A percentile compares a stretch with the other conserved stretches of the same genome.
Evolutionary conservation across 2,797 vertebrate genomes (phyloP).

Genomic region (Corythornis leucogaster): DNA sequence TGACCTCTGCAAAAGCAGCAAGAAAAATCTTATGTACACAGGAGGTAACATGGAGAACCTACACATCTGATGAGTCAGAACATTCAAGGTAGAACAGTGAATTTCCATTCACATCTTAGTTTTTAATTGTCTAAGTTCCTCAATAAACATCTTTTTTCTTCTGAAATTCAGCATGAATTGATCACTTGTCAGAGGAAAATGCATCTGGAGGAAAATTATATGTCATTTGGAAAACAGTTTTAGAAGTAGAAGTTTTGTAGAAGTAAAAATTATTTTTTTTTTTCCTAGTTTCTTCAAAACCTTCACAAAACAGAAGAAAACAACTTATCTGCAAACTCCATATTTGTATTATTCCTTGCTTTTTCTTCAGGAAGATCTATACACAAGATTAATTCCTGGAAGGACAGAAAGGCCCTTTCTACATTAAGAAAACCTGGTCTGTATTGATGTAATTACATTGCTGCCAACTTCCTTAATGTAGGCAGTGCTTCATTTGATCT

Average conservation of each 20-base stretch:
- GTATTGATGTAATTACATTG: not conserved
- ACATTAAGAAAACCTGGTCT: not conserved
- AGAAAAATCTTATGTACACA: not conserved
- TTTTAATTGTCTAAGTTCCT: conserved; percentile 38
- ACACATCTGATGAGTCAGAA: not conserved
- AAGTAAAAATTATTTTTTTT: not conserved
- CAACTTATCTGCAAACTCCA: not conserved
- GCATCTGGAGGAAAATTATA: not conserved
- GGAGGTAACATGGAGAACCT: not conserved
- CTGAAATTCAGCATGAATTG: conserved; percentile 1
- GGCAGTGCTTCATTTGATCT: not conserved
- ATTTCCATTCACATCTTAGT: not conserved
- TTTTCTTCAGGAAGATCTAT: not conserved
- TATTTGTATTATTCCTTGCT: not conserved
- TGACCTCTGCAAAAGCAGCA: not conserved
- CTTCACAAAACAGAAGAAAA: not conserved
- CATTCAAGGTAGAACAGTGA: not conserved
- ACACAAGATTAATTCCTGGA: conserved; percentile 1
- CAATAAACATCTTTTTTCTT: not conserved
- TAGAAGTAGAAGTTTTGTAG: not conserved
- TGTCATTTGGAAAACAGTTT: not conserved
- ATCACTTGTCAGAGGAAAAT: not conserved
- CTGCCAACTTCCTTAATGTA: not conserved
- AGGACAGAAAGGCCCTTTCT: not conserved
- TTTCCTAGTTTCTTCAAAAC: not conserved